Base-by-base conservation (phyloP, 2,797 vertebrate genomes). In the Urocyon cinereoargenteus region DNA sequence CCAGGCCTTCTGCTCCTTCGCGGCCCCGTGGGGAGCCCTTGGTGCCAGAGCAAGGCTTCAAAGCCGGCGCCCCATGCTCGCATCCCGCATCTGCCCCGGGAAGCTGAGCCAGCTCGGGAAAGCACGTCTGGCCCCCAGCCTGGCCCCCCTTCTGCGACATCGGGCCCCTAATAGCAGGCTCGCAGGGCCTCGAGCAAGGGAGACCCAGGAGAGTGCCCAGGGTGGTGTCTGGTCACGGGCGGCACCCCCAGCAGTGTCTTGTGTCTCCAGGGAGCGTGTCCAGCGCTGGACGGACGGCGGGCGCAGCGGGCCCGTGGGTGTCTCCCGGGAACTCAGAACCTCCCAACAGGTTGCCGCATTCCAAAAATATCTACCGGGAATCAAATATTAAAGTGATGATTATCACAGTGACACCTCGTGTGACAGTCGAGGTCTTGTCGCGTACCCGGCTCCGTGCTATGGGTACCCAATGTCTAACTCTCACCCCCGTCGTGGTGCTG, bases 201-300 rank as follows among this genome's bases (percentile, higher is more conserved):
- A 34, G 18, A 28, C n/a, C 11, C 24, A 92, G 73, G 68, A 62
- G n/a, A 84, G 21, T 6, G 31, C 13, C 18, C 26, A 12, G 12
- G 6, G 13, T n/a, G 21, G 21, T n/a, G 21, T 28, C 78, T 24
- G 28, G 72, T 57, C 40, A 36, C 18, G 2, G 19, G 9, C 18
- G 66, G 72, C 55, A 40, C 49, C 75, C 26, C 82, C 68, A 90
- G 53, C 75, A 22, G 73, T 66, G 55, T 40, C 84, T 94, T 26
- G 0, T 62, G 64, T 91, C 89, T 92, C 84, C 26, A 34, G 73
- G 28, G 5, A 61, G 87, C 26, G 4, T 55, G 66, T 61, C 53
- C 55, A 90, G 86, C 18, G n/a, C 3, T 45, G 78, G 91, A 86
- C 97, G 97, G 93, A 94, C 89, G 96, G 95, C 19, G 40, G 93